Evolutionary conservation across 2,888 invertebrate species (phyloP).

Genomic region (Agrotis puta): DNA sequence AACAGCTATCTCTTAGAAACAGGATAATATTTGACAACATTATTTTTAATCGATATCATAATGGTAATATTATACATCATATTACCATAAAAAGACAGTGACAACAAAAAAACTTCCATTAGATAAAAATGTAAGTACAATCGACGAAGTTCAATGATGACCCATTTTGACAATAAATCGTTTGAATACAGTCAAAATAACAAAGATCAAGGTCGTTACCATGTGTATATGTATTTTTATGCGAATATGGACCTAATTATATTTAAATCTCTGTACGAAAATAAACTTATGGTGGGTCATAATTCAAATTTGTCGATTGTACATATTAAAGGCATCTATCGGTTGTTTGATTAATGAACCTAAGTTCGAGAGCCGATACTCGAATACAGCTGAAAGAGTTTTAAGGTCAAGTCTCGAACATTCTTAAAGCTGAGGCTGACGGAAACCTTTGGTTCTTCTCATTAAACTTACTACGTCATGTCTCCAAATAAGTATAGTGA

Average conservation of each 20-base stretch:
- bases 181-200: too few relatives aligned
- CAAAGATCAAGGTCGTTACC: too few relatives aligned
- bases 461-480: conserved; percentile 78
- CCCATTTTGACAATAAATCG: too few relatives aligned
- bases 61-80: background rate
- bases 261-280: too few relatives aligned
- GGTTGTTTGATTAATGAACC: conserved; percentile 83
- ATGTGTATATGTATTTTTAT: too few relatives aligned
- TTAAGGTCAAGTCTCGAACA: conserved; percentile 80
- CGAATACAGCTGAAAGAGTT: conserved; percentile 79
- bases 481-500: conserved; percentile 68
- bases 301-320: too few relatives aligned
- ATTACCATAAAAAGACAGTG: conserved; percentile 4
- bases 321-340: conserved; percentile 69
- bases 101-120: conserved; percentile 40
- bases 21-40: background rate
- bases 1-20: background rate
- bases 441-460: conserved; percentile 73
- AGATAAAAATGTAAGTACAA: conserved; percentile 46
- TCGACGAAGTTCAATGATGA: too few relatives aligned
- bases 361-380: conserved; percentile 83
- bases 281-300: too few relatives aligned
- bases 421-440: conserved; percentile 76
- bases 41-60: background rate
- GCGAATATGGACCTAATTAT: too few relatives aligned